Evolutionary conservation across 1,140 invertebrate genomes (phyloP), one percentile per base, ranked within the genome.

Genomic region (Drosophila saltans): DNA sequence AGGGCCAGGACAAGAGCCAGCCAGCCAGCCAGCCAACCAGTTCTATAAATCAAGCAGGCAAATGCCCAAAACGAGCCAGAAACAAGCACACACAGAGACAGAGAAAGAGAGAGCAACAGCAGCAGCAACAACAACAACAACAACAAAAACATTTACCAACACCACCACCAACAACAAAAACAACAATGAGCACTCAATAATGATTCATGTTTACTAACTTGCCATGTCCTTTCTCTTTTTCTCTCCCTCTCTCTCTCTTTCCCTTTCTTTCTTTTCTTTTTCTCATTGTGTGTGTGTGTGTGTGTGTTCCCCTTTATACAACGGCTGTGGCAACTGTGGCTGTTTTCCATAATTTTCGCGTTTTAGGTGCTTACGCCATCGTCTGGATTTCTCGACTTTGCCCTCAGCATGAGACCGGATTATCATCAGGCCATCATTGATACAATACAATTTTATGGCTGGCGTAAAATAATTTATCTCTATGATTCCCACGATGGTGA

Each of bases 401-500:
- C 97, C 41, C 96, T 98, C 83, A 97, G 97, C 91, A 97, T 99
- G 96, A 94, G 97, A 58, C 98, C 98, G n/a, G 96, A 98, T 93
- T 98, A 98, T 93, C 97, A 98, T 92, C 95, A 96, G 81, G 98
- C 98, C 43, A 96, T 99, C 84, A 96, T 98, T 77, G 98, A 98
- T 93, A 97, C 97, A 26, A 97, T 99, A 75, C 94, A 95, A 72
- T 96, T 97, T 92, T 98, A 98, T 92, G 95, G 96, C 55, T 99
- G 98, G 98, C 95, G 95, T 77, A 96, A 96, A 91, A 97, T 99
- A 83, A 97, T 98, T 91, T 99, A 98, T 93, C 94, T 99, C 67
- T 99, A 98, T 92, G 97, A 98, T 93, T 98, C 97, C 5, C 97
- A 98, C 91, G 97, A 98, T 93, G 98, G 98, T 98, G 94, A 96